Percentiles rank a stretch among this genome's conserved stretches.
These are phyloP conservation scores for Agonopterix arenella DNA, from an alignment of 2,888 invertebrate genomes.

Conservation along the genomic window DNA sequence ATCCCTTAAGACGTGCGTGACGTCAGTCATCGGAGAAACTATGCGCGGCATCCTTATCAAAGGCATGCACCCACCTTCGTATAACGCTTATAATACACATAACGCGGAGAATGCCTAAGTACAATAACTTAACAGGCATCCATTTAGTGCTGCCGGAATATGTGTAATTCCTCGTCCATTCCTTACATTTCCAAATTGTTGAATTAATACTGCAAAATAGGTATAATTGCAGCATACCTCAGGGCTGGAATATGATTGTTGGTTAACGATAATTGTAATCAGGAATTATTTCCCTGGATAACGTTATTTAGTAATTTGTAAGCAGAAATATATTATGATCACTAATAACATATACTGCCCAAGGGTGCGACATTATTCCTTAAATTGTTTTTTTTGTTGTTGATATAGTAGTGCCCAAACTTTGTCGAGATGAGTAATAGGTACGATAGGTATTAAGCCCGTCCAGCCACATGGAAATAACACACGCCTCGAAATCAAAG, in stretches of 20 bases:
- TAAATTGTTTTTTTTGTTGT: too few species aligned
- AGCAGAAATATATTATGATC: too few species aligned
- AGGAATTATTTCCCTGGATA: too few species aligned
- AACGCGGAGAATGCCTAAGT: conserved; percentile 48
- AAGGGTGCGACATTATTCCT: too few species aligned
- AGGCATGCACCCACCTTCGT: conserved; percentile 61
- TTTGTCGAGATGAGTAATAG: too few species aligned
- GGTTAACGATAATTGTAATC: too few species aligned
- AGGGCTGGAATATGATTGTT: not conserved
- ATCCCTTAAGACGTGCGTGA: conserved; percentile 29
- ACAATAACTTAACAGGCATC: conserved; percentile 60
- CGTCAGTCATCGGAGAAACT: conserved; percentile 38
- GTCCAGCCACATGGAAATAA: too few species aligned
- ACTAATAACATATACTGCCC: too few species aligned
- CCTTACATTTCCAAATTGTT: conserved; percentile 33
- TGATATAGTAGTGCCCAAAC: too few species aligned
- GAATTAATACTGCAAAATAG: conserved; percentile 2
- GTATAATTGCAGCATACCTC: not conserved
- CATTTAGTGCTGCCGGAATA: conserved; percentile 38
- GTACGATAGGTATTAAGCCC: too few species aligned
- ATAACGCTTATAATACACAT: conserved; percentile 44
- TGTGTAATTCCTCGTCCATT: conserved; percentile 48
- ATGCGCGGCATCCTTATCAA: conserved; percentile 65
- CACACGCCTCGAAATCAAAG: too few species aligned
- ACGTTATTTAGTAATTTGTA: too few species aligned